phyloP scores from a whole-genome alignment of 1,140 invertebrate species.

The Drosophila lowei region DNA sequence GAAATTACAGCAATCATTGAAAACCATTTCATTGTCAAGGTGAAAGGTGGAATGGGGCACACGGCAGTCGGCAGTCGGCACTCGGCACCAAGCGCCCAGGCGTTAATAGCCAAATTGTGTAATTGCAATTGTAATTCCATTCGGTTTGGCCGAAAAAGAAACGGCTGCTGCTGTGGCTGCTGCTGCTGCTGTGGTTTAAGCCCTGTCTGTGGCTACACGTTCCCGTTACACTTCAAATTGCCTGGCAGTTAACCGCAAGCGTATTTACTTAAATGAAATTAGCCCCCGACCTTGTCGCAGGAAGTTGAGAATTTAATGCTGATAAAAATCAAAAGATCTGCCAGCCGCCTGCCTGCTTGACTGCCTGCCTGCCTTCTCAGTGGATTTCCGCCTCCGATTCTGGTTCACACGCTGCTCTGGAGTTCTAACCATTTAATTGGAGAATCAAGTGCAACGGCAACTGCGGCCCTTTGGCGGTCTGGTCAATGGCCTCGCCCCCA shows the following conservation, averaged over 20 bases:
- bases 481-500: slow-evolving; percentile 66
- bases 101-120: slow-evolving; percentile 80
- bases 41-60: slow-evolving; percentile 28
- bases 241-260: slow-evolving; percentile 54
- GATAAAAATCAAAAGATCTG: slow-evolving; percentile 66
- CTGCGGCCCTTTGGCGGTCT: slow-evolving; percentile 52
- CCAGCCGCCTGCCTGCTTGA: slow-evolving; percentile 20
- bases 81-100: slow-evolving; percentile 25
- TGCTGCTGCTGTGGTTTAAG: neutral
- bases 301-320: slow-evolving; percentile 65
- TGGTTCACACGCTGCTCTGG: slow-evolving; percentile 61
- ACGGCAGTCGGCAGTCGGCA: no score
- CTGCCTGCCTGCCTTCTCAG: slow-evolving; percentile 16
- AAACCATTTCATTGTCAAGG: slow-evolving; percentile 77
- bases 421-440: slow-evolving; percentile 67
- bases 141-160: slow-evolving; percentile 2
- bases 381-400: slow-evolving; percentile 35
- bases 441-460: slow-evolving; percentile 67
- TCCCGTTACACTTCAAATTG: slow-evolving; percentile 74
- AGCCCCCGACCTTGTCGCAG: slow-evolving; percentile 69
- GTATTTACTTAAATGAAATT: slow-evolving; percentile 77
- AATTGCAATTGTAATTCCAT: slow-evolving; percentile 55
- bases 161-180: neutral
- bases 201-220: slow-evolving; percentile 20
- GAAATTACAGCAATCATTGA: slow-evolving; percentile 71